Conservation (phyloP, 2,888 invertebrate species). For the Cryptophagus acutangulus region DNA sequence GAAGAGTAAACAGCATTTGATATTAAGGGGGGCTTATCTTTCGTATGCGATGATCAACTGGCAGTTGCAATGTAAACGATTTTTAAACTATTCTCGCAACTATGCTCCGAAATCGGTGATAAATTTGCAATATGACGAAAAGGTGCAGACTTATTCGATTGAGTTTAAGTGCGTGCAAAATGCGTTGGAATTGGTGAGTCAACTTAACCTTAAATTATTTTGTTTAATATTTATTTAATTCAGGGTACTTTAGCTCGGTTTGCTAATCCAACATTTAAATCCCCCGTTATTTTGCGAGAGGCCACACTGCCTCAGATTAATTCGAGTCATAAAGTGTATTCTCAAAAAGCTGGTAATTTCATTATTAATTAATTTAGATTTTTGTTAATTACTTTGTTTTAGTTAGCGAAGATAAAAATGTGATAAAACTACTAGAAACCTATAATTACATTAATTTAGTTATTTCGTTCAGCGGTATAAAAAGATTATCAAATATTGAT, state of each 20-base stretch:
- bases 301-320: constrained; percentile 15
- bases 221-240: constrained; percentile 13
- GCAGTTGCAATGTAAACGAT: constrained; percentile 24
- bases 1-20: constrained; percentile 10
- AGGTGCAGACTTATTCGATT: constrained; percentile 22
- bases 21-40: constrained; percentile 12
- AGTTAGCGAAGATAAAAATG: constrained; percentile 38
- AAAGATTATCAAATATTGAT: constrained; percentile 37
- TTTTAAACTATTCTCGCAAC: constrained; percentile 28
- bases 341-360: constrained; percentile 22
- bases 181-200: constrained; percentile 31
- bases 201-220: constrained; percentile 3
- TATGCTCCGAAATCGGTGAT: constrained; percentile 28
- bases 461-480: constrained; percentile 37
- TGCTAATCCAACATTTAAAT: constrained; percentile 21
- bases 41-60: constrained; percentile 21
- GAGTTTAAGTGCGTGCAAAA: constrained; percentile 27
- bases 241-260: constrained; percentile 26
- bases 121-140: constrained; percentile 27
- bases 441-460: constrained; percentile 36
- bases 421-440: constrained; percentile 27
- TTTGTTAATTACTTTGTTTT: constrained; percentile 15
- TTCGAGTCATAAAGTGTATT: constrained; percentile 13
- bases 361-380: not conserved
- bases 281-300: constrained; percentile 16